Evolutionary conservation across 2,113 vertebrate species (phyloP).

Genomic region (Ellobius talpinus): DNA sequence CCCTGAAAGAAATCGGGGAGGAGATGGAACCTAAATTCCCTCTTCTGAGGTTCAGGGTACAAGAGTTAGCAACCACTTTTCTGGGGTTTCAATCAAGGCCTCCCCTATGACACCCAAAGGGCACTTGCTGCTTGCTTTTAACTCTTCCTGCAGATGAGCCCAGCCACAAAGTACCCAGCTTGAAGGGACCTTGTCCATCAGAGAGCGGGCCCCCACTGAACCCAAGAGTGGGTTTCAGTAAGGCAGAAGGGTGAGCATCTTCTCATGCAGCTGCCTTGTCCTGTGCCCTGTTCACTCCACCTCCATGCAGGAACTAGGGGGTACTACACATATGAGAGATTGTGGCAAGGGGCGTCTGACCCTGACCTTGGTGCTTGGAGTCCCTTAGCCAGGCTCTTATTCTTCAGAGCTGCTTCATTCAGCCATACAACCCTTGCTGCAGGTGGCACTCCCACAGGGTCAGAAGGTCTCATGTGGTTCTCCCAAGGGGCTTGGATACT

Average conservation of each 20-base stretch:
- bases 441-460: not conserved
- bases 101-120: rapidly evolving
- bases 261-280: not conserved
- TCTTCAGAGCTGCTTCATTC: rapidly evolving
- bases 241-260: not conserved
- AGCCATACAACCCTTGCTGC: rapidly evolving
- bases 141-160: rapidly evolving
- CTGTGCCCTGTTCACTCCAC: too few relatives aligned
- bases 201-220: rapidly evolving
- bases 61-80: rapidly evolving
- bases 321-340: rapidly evolving
- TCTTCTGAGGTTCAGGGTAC: rapidly evolving
- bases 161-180: rapidly evolving
- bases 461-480: not conserved
- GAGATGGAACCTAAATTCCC: rapidly evolving
- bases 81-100: rapidly evolving
- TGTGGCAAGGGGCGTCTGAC: rapidly evolving
- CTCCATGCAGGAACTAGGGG: not conserved
- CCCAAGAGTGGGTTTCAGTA: not conserved
- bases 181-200: not conserved
- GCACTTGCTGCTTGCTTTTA: not conserved
- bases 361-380: rapidly evolving
- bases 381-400: rapidly evolving
- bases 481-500: rapidly evolving
- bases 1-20: not conserved